Evolutionary conservation across 2,797 vertebrate genomes (phyloP), one percentile per base, ranked within the genome.

Genomic region (Ataeniobius toweri): DNA sequence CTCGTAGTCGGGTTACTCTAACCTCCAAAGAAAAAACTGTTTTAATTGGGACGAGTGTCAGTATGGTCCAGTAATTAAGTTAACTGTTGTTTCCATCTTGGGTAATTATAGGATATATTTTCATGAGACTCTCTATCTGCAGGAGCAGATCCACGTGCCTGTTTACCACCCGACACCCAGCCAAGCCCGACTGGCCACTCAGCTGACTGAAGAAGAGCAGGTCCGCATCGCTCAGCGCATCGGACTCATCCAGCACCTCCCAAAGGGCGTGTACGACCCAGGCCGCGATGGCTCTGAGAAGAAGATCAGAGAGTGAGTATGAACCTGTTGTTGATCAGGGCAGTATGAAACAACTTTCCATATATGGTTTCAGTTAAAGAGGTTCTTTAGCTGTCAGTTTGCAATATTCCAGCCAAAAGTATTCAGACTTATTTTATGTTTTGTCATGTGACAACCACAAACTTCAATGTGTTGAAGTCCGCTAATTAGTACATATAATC

Each of bases 141-240:
- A 97, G 96, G 96, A 96, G 79, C 96, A 94, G 78, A 93, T 92
- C 69, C 92, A 95, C n/a, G 93, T 96, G 81, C 96, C 96, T 0
- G 90, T 97, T 76, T 97, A 96, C 83, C 96, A 97, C 83, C 96
- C 96, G 2, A 96, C 96, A 0, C 96, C 97, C 59, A 96, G 96
- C 83, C 96, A 97, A 88, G 89, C 96, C 22, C 92, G 96, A 2
- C 90, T 97, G 83, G 96, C 96, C 84, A 96, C 96, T 5, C 96
- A 97, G 94, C 91, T 97, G 89, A 97, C 96, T 0, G 96, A 97
- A 83, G 97, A 97, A 80, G 96, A 97, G 86, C 97, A 97, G 91
- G 88, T 97, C 61, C 96, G 96, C 74, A 96, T 97, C 0, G 96
- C 96, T 51, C 96, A 97, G 88, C 94, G 96, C 14, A 96, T 97